Evolutionary conservation across 2,113 vertebrate genomes (phyloP), one percentile per base, ranked within the genome.

Genomic region (Oceanites oceanicus): DNA sequence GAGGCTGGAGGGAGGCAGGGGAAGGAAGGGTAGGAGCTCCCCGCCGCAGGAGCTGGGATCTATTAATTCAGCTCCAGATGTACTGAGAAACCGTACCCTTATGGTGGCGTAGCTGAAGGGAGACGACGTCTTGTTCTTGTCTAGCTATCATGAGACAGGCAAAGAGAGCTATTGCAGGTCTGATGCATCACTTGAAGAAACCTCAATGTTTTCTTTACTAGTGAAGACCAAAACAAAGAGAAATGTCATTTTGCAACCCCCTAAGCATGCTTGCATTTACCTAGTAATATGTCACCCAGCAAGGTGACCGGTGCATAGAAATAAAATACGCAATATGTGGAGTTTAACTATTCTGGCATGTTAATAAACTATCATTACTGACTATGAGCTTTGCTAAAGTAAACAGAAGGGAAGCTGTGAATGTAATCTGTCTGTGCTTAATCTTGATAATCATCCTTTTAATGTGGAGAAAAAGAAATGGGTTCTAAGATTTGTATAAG

Each of bases 1-100:
- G 96, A 95, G 93, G 93, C 79, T 92, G 91, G 86, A 94, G 92
- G 86, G 78, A 95, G 94, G 91, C 90, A 91, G 89, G 80, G 70
- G 87, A 94, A 95, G 92, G 81, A 92, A 79, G 81, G 82, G 86
- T 77, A 89, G 63, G 87, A 96, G 94, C 93, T 96, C 74, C 77
- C 62, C 2, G 20, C 71, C 8, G 45, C 90, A 82, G 81, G 67
- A 93, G 62, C 94, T 95, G 96, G 56, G 81, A 85, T 95, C 74
- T 91, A n/a, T 93, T 95, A 94, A 85, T 76, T 95, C 66, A 65
- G 77, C 84, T 97, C 84, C 87, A 95, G 92, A 90, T 96, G 84
- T 87, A 95, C 81, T 84, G 80, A 94, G 93, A 86, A 95, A 84
- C 55, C 8, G 4, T 76, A 71, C 72, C 84, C 87, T 58, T 88